Evolutionary conservation across 1,140 invertebrate genomes (phyloP), one percentile per base, ranked within the genome.

Genomic region (Lordiphosa mommai): DNA sequence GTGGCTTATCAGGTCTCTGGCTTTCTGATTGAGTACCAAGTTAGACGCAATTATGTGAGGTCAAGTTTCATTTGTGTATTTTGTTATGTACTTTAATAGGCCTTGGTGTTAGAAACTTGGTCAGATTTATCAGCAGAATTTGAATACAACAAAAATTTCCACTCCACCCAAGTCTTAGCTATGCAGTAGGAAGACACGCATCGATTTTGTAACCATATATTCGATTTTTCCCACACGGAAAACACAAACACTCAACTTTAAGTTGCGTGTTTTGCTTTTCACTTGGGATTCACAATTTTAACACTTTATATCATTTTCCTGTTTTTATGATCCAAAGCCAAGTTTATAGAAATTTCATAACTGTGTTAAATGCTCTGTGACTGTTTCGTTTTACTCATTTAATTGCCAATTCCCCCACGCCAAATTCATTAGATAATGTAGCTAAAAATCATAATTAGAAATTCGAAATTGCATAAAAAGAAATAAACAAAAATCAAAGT

Each of bases 361-460:
- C 65, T 55, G 63, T 73, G 63, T 72, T 63, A 69, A 51, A 43
- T 53, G 46, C 41, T 72, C 34, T 55, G 50, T 52, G 63, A 48
- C 48, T 51, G 60, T 72, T 72, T 34, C 37, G 47, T 60, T 36
- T 70, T 30, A 38, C 41, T 36, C 74, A 58, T 79, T 77, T 29
- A 71, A 73, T 80, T 72, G 56, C 30, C 44, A 43, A 61, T 43
- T 66, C 38, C 48, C 53, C 41, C 32, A 55, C 46, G 52, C 41
- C 58, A 63, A 67, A 67, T 46, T 53, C 63, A 67, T 67, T 67
- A 60, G 48, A 63, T 74, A 77, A 64, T 80, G 64, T 55, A 55
- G 59, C 17, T 50, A 57, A 68, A 55, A 63, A 63, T 55, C 48
- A 55, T 79, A 79, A 79, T 79, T 80, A 70, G 55, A 61, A 74